A percentile compares a stretch with the other conserved stretches of the same genome.
These are phyloP conservation scores for Pollimyrus isidori DNA, from an alignment of 2,113 vertebrate genomes.

Conservation along the genomic window DNA sequence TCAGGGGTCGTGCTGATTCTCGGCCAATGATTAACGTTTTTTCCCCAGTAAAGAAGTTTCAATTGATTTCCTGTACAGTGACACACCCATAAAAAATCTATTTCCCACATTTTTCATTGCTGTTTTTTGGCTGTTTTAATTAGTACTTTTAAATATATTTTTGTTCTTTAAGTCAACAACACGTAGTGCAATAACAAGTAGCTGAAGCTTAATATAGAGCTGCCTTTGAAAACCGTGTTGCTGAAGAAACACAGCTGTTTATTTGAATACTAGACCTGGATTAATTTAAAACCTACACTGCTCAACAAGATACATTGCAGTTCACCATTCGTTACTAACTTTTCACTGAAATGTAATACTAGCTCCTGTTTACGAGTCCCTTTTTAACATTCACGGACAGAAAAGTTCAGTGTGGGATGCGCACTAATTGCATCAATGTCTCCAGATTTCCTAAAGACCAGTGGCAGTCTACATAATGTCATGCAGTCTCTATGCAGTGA, in stretches of 20 bases:
- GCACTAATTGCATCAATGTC: not conserved
- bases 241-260: not conserved
- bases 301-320: not conserved
- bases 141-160: not conserved
- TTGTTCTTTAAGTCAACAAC: not conserved
- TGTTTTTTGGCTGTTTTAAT: not conserved
- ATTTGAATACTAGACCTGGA: not conserved
- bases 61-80: not conserved
- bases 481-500: not conserved
- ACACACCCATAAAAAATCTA: not conserved
- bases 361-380: not conserved
- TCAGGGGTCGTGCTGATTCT: not conserved
- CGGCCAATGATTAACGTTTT: not conserved
- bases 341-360: not conserved
- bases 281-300: not conserved
- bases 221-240: not conserved
- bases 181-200: not conserved
- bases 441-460: not conserved
- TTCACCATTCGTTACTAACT: not conserved
- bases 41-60: not conserved
- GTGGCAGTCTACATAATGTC: not conserved
- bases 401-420: not conserved
- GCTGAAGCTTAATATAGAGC: not conserved
- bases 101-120: not conserved
- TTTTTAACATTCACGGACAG: not conserved